Conservation (phyloP, 2,797 vertebrate species). For the Fundulus diaphanus region DNA sequence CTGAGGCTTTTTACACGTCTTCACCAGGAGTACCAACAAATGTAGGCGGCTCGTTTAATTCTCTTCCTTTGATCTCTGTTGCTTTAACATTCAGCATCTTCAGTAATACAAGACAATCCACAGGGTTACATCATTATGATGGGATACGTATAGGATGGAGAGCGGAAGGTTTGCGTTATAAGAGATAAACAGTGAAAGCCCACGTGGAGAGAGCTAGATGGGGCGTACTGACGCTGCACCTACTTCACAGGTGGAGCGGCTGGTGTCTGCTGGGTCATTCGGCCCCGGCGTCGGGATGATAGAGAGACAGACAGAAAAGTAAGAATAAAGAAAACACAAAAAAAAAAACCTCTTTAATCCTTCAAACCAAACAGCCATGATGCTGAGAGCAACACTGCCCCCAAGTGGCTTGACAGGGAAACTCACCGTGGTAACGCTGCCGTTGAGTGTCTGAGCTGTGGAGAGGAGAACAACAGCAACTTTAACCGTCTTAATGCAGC, state of each 20-base stretch:
- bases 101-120: neutral
- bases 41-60: neutral
- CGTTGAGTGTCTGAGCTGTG: conserved; percentile 54
- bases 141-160: neutral
- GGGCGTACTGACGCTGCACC: conserved; percentile 44
- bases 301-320: conserved; percentile 23
- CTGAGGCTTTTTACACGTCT: no score
- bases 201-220: conserved; percentile 2
- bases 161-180: neutral
- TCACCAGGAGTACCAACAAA: neutral
- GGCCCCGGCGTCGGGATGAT: conserved; percentile 20
- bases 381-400: conserved; percentile 73
- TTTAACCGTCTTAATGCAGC: neutral
- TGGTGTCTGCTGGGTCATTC: conserved; percentile 57
- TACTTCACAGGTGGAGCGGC: conserved; percentile 70
- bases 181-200: conserved; percentile 6
- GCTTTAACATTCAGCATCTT: neutral
- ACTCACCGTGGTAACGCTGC: conserved; percentile 64
- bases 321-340: conserved; percentile 20
- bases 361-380: conserved; percentile 27
- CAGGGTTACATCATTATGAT: neutral
- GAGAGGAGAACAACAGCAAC: neutral
- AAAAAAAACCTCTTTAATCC: conserved; percentile 33
- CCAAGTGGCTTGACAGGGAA: conserved; percentile 56
- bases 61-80: neutral